Percentiles rank a stretch among this genome's conserved stretches.
phyloP scores from a whole-genome alignment of 2,113 vertebrate species.

The Rhinolophus sinicus region DNA sequence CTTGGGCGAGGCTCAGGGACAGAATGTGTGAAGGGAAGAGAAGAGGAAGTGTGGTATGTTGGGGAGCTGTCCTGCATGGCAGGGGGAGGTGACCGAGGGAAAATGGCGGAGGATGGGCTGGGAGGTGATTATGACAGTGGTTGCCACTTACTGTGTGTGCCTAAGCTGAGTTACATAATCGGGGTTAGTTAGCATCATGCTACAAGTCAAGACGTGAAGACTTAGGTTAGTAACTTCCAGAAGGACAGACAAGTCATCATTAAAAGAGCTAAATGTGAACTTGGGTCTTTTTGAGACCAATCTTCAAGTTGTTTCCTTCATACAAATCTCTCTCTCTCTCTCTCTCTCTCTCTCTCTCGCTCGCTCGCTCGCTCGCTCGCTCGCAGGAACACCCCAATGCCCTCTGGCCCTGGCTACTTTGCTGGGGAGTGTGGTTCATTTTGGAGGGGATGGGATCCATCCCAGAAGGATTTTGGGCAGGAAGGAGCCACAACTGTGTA shows the following conservation, averaged over 20 bases:
- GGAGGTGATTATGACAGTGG: fast-evolving
- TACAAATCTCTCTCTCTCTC: background rate
- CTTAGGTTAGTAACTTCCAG: background rate
- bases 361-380: background rate
- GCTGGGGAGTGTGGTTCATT: background rate
- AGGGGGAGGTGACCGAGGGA: background rate
- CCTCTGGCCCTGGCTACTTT: background rate
- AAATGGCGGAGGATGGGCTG: background rate
- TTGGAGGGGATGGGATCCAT: background rate
- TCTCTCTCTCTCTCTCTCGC: background rate
- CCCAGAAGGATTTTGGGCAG: background rate
- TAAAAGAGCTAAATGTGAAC: background rate
- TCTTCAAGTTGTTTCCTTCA: background rate
- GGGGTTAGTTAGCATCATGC: background rate
- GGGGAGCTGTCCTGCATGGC: fast-evolving
- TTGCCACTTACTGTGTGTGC: fast-evolving
- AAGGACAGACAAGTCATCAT: background rate
- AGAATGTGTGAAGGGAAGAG: background rate
- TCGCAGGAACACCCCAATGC: background rate
- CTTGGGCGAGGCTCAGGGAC: background rate
- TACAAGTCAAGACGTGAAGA: background rate
- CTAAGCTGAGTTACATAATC: background rate
- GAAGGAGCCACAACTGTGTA: fast-evolving
- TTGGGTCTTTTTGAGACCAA: background rate
- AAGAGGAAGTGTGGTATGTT: background rate